Conservation (phyloP, 2,888 invertebrate species). For the Sclerodermus sp. region DNA sequence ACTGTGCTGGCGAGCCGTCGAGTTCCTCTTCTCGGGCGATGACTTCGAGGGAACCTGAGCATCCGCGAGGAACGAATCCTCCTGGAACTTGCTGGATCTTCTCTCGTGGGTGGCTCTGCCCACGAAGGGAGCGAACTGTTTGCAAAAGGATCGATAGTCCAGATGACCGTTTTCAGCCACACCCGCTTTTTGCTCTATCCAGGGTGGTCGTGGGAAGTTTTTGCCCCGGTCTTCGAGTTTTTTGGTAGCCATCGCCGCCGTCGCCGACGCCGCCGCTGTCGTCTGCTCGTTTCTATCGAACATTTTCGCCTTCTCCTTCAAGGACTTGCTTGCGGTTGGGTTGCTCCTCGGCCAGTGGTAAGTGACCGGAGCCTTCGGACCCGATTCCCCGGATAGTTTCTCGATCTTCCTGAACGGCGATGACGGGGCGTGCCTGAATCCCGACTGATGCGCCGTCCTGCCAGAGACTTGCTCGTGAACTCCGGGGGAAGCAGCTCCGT, state of each 20-base stretch:
- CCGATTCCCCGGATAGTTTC: conserved; percentile 18
- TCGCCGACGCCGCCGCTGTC: neutral
- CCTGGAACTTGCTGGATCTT: too few relatives aligned
- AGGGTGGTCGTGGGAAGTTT: conserved; percentile 22
- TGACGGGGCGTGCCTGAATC: conserved; percentile 49
- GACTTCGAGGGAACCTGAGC: too few relatives aligned
- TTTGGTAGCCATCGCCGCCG: neutral
- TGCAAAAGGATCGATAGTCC: conserved; percentile 43
- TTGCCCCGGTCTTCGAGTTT: neutral
- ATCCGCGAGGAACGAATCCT: too few relatives aligned
- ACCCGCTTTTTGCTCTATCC: conserved; percentile 23
- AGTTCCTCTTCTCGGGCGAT: too few relatives aligned
- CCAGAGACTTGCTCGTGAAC: too few relatives aligned
- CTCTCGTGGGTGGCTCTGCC: neutral
- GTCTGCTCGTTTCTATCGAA: conserved; percentile 10
- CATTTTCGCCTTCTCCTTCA: conserved; percentile 22
- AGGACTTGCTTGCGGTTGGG: conserved; percentile 6
- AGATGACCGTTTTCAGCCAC: conserved; percentile 34
- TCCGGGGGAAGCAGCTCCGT: too few relatives aligned
- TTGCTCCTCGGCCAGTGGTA: conserved; percentile 20
- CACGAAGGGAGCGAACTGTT: conserved; percentile 37
- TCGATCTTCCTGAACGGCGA: conserved; percentile 51
- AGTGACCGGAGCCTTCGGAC: conserved; percentile 19
- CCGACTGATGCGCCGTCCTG: too few relatives aligned
- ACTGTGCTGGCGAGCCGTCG: too few relatives aligned